Evolutionary conservation across 1,140 invertebrate genomes (phyloP).

Genomic region (Drosophila sp.): DNA sequence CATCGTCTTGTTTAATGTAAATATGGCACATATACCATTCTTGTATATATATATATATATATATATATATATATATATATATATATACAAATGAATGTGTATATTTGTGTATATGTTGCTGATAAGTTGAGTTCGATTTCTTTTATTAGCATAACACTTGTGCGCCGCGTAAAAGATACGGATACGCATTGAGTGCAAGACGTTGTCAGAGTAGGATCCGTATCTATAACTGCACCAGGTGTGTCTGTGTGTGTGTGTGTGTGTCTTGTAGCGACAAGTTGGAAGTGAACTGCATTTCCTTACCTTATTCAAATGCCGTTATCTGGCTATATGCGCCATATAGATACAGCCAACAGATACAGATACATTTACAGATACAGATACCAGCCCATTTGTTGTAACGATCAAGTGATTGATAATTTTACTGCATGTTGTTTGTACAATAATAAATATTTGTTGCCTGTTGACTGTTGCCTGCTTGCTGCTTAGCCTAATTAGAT

Average conservation of each 20-base stretch:
- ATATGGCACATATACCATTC: slow-evolving; percentile 51
- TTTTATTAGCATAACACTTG: slow-evolving; percentile 83
- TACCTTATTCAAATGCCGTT: slow-evolving; percentile 82
- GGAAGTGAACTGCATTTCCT: slow-evolving; percentile 68
- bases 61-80: slow-evolving; percentile 42
- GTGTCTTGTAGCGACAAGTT: slow-evolving; percentile 38
- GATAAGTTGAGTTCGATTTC: slow-evolving; percentile 69
- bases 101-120: slow-evolving; percentile 42
- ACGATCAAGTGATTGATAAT: slow-evolving; percentile 82
- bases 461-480: slow-evolving; percentile 29
- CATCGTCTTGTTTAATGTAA: slow-evolving; percentile 39
- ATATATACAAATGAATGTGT: slow-evolving; percentile 29
- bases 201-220: slow-evolving; percentile 26
- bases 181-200: slow-evolving; percentile 48
- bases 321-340: slow-evolving; percentile 54
- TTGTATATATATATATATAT: slow-evolving; percentile 46
- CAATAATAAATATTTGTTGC: slow-evolving; percentile 78
- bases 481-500: slow-evolving; percentile 82
- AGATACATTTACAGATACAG: slow-evolving; percentile 47
- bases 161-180: slow-evolving; percentile 46
- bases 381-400: slow-evolving; percentile 75
- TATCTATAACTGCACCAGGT: not conserved
- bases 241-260: slow-evolving; percentile 2
- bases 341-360: slow-evolving; percentile 31
- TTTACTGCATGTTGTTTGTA: slow-evolving; percentile 70